Evolutionary conservation across 1,140 invertebrate species (phyloP), one percentile per base, ranked within the genome.

Genomic region (Bombus superbus): DNA sequence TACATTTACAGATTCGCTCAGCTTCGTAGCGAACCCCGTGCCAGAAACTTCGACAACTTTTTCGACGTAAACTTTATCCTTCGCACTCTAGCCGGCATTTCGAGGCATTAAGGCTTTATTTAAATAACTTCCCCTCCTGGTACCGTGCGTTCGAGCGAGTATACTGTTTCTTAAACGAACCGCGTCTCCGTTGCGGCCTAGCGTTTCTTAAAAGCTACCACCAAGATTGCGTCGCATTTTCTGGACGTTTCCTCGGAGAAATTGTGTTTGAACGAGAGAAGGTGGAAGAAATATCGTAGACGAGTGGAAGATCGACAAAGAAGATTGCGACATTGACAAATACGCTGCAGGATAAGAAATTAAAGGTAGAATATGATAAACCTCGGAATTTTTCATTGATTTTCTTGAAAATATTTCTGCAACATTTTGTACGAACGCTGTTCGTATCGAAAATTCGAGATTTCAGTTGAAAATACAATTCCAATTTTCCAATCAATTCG

Each of bases 1-100:
- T 85, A 75, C 81, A 68, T 85, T 85, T 81, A 78, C 69, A 81
- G 83, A 85, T 81, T 62, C 28, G 13, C 59, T 81, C 69, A 53
- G 22, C 9, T 38, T 62, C 11, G 42, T 8, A 8, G 32, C 35
- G 8, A 32, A 1, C 42, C 42, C 42, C 42, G 40, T 5, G 10
- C 28, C 28, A 62, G 44, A 35, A 81, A 85, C 69, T 85, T 85
- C 13, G 47, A 11, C 15, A 74, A 68, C 40, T 84, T 79, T 85
- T 72, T 62, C 68, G 40, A 9, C 9, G 32, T 25, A 72, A 85
- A 85, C 78, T 85, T 81, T 81, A 74, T 72, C 57, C 62, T 68
- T 85, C 59, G 44, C 78, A 38, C n/a, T 42, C 10, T 35, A 22
- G 22, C 22, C 64, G 22, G 18, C 44, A 71, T 68, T 81, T 68